These are phyloP conservation scores for Myrmecobius fasciatus DNA, from an alignment of 2,113 vertebrate genomes.

Conservation along the genomic window DNA sequence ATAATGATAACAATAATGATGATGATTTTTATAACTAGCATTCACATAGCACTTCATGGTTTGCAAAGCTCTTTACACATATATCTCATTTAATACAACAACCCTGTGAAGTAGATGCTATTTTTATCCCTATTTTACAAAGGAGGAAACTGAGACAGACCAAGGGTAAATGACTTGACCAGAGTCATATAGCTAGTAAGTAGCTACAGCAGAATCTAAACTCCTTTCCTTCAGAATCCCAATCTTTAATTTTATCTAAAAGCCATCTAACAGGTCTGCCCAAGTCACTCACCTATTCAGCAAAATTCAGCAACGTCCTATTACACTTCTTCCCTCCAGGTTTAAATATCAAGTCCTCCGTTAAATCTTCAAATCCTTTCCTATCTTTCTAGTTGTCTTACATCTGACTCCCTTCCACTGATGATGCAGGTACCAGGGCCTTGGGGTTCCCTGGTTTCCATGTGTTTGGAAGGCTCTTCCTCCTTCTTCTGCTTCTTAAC, in stretches of 20 bases:
- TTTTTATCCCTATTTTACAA: constrained; percentile 6
- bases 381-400: not conserved
- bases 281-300: not conserved
- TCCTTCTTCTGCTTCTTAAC: not conserved
- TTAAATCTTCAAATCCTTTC: not conserved
- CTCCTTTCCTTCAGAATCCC: not conserved
- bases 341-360: not conserved
- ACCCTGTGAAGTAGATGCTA: not conserved
- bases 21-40: not conserved
- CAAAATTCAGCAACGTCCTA: not conserved
- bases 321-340: not conserved
- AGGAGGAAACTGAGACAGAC: not conserved
- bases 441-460: not conserved
- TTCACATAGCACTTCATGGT: not conserved
- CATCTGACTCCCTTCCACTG: too few species aligned
- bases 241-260: not conserved
- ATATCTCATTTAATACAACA: not conserved
- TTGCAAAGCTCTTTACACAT: not conserved
- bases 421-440: not conserved
- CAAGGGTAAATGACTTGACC: constrained; percentile 26
- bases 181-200: constrained; percentile 20
- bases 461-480: not conserved
- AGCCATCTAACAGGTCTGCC: not conserved
- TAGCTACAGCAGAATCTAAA: constrained; percentile 14
- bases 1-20: not conserved